Evolutionary conservation across 2,888 invertebrate genomes (phyloP).

Genomic region (Heterodera filipjevi): DNA sequence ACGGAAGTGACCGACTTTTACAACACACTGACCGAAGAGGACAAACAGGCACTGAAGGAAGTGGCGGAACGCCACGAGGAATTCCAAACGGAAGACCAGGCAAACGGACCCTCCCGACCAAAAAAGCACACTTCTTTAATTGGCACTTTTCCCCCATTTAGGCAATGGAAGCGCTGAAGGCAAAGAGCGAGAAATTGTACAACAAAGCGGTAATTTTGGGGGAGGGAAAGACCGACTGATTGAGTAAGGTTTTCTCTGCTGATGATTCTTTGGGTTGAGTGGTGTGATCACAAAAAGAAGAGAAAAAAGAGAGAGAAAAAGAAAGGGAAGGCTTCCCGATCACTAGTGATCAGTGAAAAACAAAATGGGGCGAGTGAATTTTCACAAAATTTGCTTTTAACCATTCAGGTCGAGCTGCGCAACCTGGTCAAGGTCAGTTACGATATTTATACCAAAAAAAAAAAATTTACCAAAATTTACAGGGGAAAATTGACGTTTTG

Average conservation of each 20-base stretch:
- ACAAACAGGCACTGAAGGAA: conserved; percentile 58
- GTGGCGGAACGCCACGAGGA: conserved; percentile 51
- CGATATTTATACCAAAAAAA: not conserved
- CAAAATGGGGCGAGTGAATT: not conserved
- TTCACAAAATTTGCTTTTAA: not conserved
- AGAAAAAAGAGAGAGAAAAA: no score
- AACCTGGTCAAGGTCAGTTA: conserved; percentile 28
- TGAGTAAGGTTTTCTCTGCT: not conserved
- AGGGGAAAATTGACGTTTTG: conserved; percentile 52
- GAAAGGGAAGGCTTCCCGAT: no score
- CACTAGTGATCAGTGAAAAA: not conserved
- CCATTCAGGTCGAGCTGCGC: conserved; percentile 41
- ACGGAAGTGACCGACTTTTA: conserved; percentile 61
- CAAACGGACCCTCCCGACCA: conserved; percentile 42
- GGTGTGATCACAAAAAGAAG: no score
- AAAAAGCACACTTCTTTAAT: not conserved
- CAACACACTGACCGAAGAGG: conserved; percentile 57
- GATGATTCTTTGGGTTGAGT: no score
- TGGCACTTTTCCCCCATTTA: not conserved
- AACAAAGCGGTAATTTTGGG: conserved; percentile 14
- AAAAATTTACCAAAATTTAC: conserved; percentile 31
- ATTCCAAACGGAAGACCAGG: conserved; percentile 42
- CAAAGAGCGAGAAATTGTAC: conserved; percentile 44
- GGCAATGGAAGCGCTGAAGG: conserved; percentile 56
- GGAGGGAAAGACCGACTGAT: not conserved